Evolutionary conservation across 2,113 vertebrate species (phyloP), one percentile per base, ranked within the genome.

Genomic region (Oryzias curvinotus): DNA sequence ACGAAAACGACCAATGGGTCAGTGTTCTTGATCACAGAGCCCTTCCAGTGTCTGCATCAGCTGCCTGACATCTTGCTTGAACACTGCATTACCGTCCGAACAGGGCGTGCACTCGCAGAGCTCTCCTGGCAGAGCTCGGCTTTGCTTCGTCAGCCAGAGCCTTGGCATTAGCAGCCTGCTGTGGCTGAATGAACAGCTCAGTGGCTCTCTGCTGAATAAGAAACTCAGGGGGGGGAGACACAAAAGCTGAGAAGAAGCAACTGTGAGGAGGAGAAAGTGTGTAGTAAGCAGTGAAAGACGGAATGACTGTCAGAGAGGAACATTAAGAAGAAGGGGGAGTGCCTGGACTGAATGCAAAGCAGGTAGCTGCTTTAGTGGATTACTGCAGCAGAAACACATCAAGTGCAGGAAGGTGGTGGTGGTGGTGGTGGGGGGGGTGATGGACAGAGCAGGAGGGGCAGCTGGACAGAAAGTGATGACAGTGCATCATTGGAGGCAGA

Each of bases 321-420:
- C 28, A 14, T 57, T 3, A 4, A 23, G 43, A n/a, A 64, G 18
- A 45, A 50, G 50, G 59, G 21, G 47, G 44, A 68, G 75, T 65
- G 56, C 75, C 46, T 71, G 65, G 68, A 62, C 72, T 81, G 81
- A 84, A 88, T 81, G 79, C 72, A 82, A 81, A 84, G 77, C 72
- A 87, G 81, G 82, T 75, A 64, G 74, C 65, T 74, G 71, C 57
- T 72, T 63, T 71, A 80, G 75, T 77, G 65, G 81, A 87, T 84
- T 82, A 87, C 82, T 89, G 87, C 86, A 84, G 85, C 42, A 73
- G 69, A 75, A 85, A 86, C 84, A 83, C 83, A 87, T 81, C 78
- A 86, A 44, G 62, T 66, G 63, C 71, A 67, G 49, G 51, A 61
- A 64, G 68, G 66, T n/a, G n/a, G n/a, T n/a, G n/a, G n/a, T n/a